Percentiles rank a stretch among this genome's conserved stretches.
Conservation (phyloP, 2,888 invertebrate species). For the Carcina quercana region DNA sequence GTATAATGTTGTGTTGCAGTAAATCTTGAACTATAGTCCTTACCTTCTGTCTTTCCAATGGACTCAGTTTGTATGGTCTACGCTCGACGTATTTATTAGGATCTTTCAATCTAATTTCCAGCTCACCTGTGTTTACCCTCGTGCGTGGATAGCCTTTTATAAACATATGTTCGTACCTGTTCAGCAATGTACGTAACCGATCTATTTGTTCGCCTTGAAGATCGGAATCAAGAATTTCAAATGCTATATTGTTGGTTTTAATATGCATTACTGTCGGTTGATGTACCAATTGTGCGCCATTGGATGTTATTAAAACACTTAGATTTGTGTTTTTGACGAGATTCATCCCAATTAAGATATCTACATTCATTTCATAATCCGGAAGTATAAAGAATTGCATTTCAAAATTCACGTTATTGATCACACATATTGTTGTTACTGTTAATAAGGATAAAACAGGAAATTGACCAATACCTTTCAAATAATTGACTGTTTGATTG, state of each 20-base stretch:
- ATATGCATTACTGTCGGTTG: constrained; percentile 13
- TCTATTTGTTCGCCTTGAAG: constrained; percentile 7
- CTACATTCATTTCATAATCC: constrained; percentile 12
- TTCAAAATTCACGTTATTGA: constrained; percentile 16
- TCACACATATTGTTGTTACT: constrained; percentile 11
- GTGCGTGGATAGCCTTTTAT: constrained; percentile 19
- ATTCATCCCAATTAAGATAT: constrained; percentile 18
- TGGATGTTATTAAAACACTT: constrained; percentile 12
- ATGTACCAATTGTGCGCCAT: constrained; percentile 12
- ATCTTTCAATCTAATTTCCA: not conserved
- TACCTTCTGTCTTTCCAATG: constrained; percentile 21
- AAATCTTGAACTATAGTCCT: constrained; percentile 2
- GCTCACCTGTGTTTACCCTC: constrained; percentile 22
- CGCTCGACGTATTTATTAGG: not conserved
- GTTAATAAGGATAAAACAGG: constrained; percentile 15
- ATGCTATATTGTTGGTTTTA: constrained; percentile 7
- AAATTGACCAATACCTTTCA: constrained; percentile 13
- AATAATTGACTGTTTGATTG: constrained; percentile 9
- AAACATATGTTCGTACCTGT: constrained; percentile 19
- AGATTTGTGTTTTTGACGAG: constrained; percentile 14
- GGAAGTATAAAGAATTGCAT: constrained; percentile 18
- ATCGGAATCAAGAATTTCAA: constrained; percentile 18
- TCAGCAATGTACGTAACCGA: not conserved
- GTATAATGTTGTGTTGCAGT: constrained; percentile 6
- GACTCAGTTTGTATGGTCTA: constrained; percentile 22